These are phyloP conservation scores for Hafferia zeledoni DNA, from an alignment of 2,797 vertebrate species.

Conservation along the genomic window DNA sequence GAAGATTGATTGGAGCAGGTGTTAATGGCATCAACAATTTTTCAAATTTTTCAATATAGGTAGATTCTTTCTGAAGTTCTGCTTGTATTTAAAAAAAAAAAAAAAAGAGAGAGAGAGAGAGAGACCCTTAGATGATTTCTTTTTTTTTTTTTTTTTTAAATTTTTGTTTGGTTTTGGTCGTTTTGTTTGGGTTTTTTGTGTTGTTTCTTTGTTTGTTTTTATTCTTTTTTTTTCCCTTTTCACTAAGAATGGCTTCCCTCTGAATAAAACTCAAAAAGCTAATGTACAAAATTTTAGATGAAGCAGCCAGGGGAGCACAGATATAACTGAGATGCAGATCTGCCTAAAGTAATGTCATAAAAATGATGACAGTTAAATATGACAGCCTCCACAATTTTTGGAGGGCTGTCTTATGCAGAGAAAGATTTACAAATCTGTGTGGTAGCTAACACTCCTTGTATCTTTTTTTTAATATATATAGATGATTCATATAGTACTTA, in stretches of 20 bases:
- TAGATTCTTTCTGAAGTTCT: not conserved
- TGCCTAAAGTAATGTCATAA: not conserved
- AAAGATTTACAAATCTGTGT: not conserved
- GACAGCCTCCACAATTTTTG: not conserved
- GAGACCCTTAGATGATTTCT: not conserved
- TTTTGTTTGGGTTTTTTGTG: not conserved
- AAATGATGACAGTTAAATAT: not conserved
- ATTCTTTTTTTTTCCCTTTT: not conserved
- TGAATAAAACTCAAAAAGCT: not conserved
- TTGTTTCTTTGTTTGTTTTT: not conserved
- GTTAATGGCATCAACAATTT: not conserved
- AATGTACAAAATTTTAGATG: not conserved
- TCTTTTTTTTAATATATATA: not conserved
- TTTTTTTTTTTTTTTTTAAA: not conserved
- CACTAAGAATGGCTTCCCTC: not conserved
- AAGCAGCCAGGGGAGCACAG: not conserved
- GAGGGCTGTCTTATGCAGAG: not conserved
- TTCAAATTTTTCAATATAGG: not conserved
- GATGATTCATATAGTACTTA: slow-evolving; percentile 4
- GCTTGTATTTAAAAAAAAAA: not conserved
- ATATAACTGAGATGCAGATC: not conserved
- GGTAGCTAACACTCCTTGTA: not conserved
- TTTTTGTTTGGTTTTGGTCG: no score
- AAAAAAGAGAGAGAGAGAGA: not conserved
- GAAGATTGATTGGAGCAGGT: not conserved